These are phyloP conservation scores for Pantherophis guttatus DNA, from an alignment of 2,113 vertebrate genomes.

Conservation along the genomic window DNA sequence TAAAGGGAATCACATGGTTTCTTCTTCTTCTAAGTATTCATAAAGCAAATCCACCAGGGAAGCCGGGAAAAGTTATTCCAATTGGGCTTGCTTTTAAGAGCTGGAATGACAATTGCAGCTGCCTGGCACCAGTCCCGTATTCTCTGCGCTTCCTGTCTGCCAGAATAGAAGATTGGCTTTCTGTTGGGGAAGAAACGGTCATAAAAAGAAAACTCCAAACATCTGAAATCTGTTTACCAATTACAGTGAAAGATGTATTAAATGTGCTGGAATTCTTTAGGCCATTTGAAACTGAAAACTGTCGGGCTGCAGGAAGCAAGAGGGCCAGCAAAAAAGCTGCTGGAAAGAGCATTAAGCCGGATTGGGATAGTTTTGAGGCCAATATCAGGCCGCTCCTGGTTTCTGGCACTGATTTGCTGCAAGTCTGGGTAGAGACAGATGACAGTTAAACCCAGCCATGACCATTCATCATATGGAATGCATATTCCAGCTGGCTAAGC, in stretches of 20 bases:
- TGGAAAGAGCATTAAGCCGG: not conserved
- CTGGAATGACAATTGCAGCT: conserved; percentile 50
- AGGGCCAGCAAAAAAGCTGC: not conserved
- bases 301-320: not conserved
- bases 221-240: conserved; percentile 39
- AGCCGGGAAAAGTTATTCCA: conserved; percentile 38
- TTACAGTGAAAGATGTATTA: not conserved
- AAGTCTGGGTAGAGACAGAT: not conserved
- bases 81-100: conserved; percentile 47
- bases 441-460: not conserved
- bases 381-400: not conserved
- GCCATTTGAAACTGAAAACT: not conserved
- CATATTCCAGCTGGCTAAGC: not conserved
- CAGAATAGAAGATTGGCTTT: conserved; percentile 15
- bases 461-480: not conserved
- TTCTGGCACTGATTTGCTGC: not conserved
- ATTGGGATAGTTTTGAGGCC: not conserved
- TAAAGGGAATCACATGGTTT: conserved; percentile 37
- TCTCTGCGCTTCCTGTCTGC: not conserved
- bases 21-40: conserved; percentile 31
- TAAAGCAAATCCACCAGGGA: conserved; percentile 32
- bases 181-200: conserved; percentile 37
- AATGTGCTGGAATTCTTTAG: not conserved
- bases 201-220: conserved; percentile 33
- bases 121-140: conserved; percentile 25